phyloP scores from a whole-genome alignment of 2,113 vertebrate species.

The Gallinago paraguaiae region DNA sequence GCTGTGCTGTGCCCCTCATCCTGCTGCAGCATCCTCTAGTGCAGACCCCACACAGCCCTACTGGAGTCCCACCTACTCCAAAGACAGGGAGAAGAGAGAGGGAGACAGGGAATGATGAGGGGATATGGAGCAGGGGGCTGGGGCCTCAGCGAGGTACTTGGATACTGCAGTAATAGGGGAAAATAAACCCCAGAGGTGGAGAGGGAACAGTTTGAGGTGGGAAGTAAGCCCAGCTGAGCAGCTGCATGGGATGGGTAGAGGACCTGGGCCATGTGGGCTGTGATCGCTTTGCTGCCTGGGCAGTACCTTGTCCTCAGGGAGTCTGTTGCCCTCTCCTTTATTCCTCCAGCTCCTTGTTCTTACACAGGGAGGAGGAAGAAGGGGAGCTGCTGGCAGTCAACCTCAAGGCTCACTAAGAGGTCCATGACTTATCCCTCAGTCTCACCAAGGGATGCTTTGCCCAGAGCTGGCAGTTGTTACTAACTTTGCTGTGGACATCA shows the following conservation, averaged over 20 bases:
- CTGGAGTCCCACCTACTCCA: not conserved
- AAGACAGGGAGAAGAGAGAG: not conserved
- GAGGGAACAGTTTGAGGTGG: not conserved
- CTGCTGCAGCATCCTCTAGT: not conserved
- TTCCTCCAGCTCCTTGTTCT: not conserved
- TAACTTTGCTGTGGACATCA: not conserved
- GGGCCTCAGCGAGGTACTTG: not conserved
- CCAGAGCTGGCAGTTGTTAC: not conserved
- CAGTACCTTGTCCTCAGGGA: not conserved
- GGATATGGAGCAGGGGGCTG: not conserved
- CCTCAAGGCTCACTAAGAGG: not conserved
- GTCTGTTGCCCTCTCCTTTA: not conserved
- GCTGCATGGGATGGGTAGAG: not conserved
- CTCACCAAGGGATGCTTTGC: not conserved
- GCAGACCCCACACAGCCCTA: not conserved
- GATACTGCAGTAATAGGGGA: not conserved
- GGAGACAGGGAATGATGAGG: not conserved
- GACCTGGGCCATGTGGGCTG: not conserved
- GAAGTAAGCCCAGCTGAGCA: not conserved
- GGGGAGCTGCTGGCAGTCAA: not conserved
- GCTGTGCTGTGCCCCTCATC: not conserved
- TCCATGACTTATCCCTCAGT: not conserved
- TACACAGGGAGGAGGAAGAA: not conserved
- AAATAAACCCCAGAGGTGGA: not conserved
- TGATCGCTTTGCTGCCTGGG: not conserved